These are phyloP conservation scores for Pinna nobilis DNA, from an alignment of 1,140 invertebrate species.

Conservation along the genomic window DNA sequence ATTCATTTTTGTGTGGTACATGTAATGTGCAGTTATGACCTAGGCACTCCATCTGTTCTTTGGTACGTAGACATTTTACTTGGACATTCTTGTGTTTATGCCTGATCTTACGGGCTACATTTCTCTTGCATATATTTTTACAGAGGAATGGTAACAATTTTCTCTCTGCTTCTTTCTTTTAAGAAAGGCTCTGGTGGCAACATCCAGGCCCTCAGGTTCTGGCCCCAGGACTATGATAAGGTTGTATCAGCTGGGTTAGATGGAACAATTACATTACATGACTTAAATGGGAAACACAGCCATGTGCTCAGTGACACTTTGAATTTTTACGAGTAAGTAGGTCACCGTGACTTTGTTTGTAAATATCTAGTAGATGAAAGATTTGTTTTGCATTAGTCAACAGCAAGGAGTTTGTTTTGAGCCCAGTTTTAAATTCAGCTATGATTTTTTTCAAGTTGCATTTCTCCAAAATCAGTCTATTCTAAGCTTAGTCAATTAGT, in stretches of 20 bases:
- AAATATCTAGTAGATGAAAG: no score
- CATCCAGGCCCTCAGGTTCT: constrained; percentile 67
- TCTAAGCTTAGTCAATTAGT: no score
- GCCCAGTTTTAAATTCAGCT: no score
- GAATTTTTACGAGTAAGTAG: constrained; percentile 50
- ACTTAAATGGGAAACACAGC: constrained; percentile 51
- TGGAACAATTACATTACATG: constrained; percentile 60
- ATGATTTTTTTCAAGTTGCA: no score
- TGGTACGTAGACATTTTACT: no score
- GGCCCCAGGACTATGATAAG: constrained; percentile 49
- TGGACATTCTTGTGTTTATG: not conserved
- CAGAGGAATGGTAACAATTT: no score
- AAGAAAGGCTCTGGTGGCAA: constrained; percentile 67
- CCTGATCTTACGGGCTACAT: not conserved
- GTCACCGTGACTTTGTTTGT: not conserved
- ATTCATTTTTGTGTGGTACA: no score
- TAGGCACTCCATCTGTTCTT: no score
- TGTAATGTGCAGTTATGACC: no score
- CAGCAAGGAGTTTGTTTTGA: no score
- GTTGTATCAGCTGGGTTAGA: constrained; percentile 65
- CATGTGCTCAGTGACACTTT: constrained; percentile 56
- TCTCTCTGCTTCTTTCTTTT: constrained; percentile 6
- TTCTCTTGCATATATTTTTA: not conserved
- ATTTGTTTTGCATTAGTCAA: no score
- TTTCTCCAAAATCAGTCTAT: no score